Percentiles rank a stretch among this genome's conserved stretches.
Conservation (phyloP, 2,888 invertebrate genomes). For the Blastobasis lacticolella region DNA sequence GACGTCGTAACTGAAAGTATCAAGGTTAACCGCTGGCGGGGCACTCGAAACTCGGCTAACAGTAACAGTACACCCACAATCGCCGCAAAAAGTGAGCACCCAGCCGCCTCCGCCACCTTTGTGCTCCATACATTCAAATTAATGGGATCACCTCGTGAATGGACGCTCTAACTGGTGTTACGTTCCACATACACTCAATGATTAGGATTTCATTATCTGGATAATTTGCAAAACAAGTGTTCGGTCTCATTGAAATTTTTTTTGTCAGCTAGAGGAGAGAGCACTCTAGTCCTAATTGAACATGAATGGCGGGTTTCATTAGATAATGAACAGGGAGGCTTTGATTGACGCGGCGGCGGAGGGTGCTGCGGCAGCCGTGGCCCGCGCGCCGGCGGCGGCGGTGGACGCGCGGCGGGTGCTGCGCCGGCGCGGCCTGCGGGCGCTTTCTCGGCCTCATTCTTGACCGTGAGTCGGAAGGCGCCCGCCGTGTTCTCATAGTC, state of each 20-base stretch:
- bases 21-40: conserved; percentile 66
- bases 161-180: conserved; percentile 37
- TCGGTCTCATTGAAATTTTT: conserved; percentile 12
- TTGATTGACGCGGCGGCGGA: background rate
- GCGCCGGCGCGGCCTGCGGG: conserved; percentile 30
- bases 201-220: conserved; percentile 48
- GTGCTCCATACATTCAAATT: conserved; percentile 55
- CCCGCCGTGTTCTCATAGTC: conserved; percentile 62
- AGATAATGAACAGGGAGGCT: no score
- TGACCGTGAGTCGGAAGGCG: conserved; percentile 53
- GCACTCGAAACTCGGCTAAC: conserved; percentile 65
- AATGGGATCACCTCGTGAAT: conserved; percentile 57
- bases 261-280: conserved; percentile 34
- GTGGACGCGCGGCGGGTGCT: conserved; percentile 21
- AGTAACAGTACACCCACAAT: conserved; percentile 62
- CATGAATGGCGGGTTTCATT: conserved; percentile 22
- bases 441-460: conserved; percentile 67
- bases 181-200: conserved; percentile 35
- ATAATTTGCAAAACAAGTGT: conserved; percentile 5
- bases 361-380: background rate
- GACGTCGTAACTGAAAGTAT: conserved; percentile 71
- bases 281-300: conserved; percentile 29
- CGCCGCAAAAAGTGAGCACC: conserved; percentile 56
- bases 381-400: conserved; percentile 9
- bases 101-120: conserved; percentile 46